A percentile compares a stretch with the other conserved stretches of the same genome.
Evolutionary conservation across 2,113 vertebrate genomes (phyloP).

Genomic region (Gyps fulvus): DNA sequence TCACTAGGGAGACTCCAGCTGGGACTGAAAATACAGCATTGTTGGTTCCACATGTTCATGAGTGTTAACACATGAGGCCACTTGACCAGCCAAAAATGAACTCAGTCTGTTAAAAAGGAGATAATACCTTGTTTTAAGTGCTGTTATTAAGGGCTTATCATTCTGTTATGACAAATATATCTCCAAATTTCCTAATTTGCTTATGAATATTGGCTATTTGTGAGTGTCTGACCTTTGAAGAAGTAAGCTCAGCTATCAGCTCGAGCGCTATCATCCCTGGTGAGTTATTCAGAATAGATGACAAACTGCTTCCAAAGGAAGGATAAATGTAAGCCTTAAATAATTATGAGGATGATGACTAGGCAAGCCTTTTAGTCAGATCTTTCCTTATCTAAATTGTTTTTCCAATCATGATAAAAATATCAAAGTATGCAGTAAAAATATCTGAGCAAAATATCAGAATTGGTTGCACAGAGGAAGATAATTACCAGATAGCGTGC

Average conservation of each 20-base stretch:
- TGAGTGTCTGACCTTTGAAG: background rate
- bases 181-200: background rate
- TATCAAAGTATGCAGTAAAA: slow-evolving; percentile 56
- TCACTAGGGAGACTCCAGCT: slow-evolving; percentile 32
- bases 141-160: background rate
- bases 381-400: slow-evolving; percentile 57
- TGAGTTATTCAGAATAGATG: slow-evolving; percentile 21
- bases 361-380: slow-evolving; percentile 36
- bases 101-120: background rate
- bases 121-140: background rate
- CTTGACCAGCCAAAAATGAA: background rate
- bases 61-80: background rate
- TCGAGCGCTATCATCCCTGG: background rate
- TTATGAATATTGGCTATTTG: background rate
- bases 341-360: slow-evolving; percentile 49
- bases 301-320: slow-evolving; percentile 36
- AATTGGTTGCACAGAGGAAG: slow-evolving; percentile 19
- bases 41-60: background rate
- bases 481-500: slow-evolving; percentile 45
- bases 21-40: background rate
- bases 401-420: slow-evolving; percentile 51
- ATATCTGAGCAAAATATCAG: slow-evolving; percentile 26
- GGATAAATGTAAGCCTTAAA: slow-evolving; percentile 41
- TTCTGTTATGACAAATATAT: background rate
- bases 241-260: background rate